These are phyloP conservation scores for Paratrypauchen microcephalus DNA, from an alignment of 2,797 vertebrate genomes.

Conservation along the genomic window DNA sequence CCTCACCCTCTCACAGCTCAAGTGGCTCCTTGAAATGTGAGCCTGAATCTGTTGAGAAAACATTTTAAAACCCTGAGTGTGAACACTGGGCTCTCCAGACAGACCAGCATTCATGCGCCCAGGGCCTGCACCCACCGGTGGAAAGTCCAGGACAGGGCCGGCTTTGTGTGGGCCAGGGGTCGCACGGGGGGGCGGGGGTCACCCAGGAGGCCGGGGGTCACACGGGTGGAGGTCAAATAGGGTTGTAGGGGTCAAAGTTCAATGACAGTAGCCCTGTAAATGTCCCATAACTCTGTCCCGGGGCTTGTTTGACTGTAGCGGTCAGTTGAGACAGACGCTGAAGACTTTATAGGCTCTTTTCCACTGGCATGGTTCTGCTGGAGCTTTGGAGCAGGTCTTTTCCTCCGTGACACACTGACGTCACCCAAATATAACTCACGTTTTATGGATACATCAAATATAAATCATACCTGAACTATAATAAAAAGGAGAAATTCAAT, in stretches of 20 bases:
- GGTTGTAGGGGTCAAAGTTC: not conserved
- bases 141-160: not conserved
- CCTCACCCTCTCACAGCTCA: not conserved
- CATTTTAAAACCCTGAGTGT: not conserved
- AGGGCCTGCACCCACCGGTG: too few species aligned
- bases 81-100: not conserved
- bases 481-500: too few species aligned
- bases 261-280: not conserved
- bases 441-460: too few species aligned
- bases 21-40: slow-evolving; percentile 4
- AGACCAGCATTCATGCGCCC: not conserved
- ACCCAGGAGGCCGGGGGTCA: not conserved
- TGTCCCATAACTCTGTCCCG: not conserved
- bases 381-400: too few species aligned
- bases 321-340: not conserved
- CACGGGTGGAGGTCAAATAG: not conserved
- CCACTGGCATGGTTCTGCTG: too few species aligned
- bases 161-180: not conserved
- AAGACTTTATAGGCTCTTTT: not conserved
- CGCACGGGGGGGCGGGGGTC: slow-evolving; percentile 3
- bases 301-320: not conserved
- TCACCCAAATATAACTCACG: too few species aligned
- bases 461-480: too few species aligned
- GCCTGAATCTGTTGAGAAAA: not conserved
- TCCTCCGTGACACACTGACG: too few species aligned